Evolutionary conservation across 2,797 vertebrate genomes (phyloP).

Genomic region (Falco novaeseelandiae): DNA sequence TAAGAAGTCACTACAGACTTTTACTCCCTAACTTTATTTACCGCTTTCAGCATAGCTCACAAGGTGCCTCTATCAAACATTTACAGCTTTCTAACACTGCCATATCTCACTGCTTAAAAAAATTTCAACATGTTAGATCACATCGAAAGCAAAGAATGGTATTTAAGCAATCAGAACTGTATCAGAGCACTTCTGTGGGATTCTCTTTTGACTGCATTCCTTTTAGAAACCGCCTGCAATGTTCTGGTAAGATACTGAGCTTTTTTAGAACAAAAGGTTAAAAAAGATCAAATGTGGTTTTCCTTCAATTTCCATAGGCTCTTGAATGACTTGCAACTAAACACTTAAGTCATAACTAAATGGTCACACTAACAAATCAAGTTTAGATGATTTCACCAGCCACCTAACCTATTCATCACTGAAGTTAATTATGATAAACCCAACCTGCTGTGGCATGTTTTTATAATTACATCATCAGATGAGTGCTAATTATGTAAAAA

Average conservation of each 20-base stretch:
- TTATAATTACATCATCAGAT: neutral
- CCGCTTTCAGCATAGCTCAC: constrained; percentile 6
- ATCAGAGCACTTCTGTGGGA: neutral
- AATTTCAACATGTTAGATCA: neutral
- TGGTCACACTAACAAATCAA: neutral
- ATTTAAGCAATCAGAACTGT: neutral
- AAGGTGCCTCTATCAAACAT: neutral
- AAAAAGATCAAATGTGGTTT: neutral
- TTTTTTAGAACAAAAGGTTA: neutral
- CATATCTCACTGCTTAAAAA: neutral
- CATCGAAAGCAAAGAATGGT: neutral
- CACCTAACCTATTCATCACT: neutral
- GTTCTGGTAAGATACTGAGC: neutral
- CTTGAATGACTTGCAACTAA: neutral
- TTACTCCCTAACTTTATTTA: neutral
- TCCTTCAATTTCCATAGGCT: neutral
- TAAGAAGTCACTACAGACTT: constrained; percentile 26
- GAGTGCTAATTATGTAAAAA: neutral
- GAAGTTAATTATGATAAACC: neutral
- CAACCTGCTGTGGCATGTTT: neutral
- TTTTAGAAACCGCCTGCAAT: neutral
- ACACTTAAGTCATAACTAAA: neutral
- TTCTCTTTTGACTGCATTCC: accelerated
- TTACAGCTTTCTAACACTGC: neutral
- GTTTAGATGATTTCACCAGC: neutral